Conservation (phyloP, 1,140 invertebrate genomes). For the Penaeus indicus region DNA sequence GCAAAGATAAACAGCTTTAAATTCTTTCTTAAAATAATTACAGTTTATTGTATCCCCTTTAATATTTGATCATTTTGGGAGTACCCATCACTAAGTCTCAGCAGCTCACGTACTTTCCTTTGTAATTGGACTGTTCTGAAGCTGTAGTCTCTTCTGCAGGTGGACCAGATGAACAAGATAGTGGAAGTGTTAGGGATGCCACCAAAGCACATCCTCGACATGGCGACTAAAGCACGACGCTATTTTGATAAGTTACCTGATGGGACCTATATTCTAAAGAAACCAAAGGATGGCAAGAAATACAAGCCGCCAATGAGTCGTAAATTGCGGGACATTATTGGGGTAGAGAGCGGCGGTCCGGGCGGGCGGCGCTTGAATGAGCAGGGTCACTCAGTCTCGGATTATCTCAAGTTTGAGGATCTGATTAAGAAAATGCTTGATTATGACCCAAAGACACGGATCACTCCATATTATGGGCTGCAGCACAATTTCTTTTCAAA, state of each 20-base stretch:
- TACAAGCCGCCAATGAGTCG: conserved; percentile 79
- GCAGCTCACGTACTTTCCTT: neutral
- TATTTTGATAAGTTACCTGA: conserved; percentile 97
- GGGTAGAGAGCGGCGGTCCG: conserved; percentile 94
- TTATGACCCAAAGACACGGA: conserved; percentile 96
- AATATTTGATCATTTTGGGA: too few species aligned
- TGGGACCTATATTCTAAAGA: conserved; percentile 91
- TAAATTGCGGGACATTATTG: conserved; percentile 74
- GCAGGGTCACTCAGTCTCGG: conserved; percentile 93
- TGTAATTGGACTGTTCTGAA: conserved; percentile 42
- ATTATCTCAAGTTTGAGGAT: conserved; percentile 99
- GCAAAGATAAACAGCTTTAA: too few species aligned
- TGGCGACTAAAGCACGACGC: conserved; percentile 95
- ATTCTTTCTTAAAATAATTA: too few species aligned
- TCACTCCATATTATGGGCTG: conserved; percentile 97
- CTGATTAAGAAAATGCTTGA: conserved; percentile 97
- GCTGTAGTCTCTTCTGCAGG: conserved; percentile 71
- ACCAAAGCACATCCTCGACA: conserved; percentile 93
- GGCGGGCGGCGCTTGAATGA: conserved; percentile 91
- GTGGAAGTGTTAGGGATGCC: conserved; percentile 99
- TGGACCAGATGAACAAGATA: conserved; percentile 99
- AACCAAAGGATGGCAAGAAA: conserved; percentile 91
- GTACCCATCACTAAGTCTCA: too few species aligned
- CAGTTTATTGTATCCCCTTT: too few species aligned
- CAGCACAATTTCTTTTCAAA: conserved; percentile 98